Evolutionary conservation across 2,888 invertebrate species (phyloP).

Genomic region (Noctua fimbriata): DNA sequence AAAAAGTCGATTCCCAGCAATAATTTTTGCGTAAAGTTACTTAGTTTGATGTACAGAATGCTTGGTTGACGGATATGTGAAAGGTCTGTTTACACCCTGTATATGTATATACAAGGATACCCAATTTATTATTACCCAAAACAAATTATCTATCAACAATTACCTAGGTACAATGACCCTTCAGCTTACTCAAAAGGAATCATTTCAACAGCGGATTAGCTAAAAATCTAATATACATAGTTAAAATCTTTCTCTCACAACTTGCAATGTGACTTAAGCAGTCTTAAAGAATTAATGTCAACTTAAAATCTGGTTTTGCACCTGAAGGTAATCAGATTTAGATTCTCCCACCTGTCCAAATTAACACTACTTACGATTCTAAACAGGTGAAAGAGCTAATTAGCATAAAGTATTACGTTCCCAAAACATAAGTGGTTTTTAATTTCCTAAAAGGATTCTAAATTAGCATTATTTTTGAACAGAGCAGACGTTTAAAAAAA

Average conservation of each 20-base stretch:
- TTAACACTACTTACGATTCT: conserved; percentile 21
- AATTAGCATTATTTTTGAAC: neutral
- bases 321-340: conserved; percentile 3
- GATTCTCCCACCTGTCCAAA: conserved; percentile 10
- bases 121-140: neutral
- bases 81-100: no score
- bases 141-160: no score
- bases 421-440: conserved; percentile 18
- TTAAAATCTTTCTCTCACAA: neutral
- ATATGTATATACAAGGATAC: no score
- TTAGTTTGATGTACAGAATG: no score
- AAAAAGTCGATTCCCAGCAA: no score
- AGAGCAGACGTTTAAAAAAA: no score
- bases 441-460: conserved; percentile 30
- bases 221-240: neutral
- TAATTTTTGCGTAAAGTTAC: no score
- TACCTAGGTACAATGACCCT: neutral
- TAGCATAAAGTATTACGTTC: conserved; percentile 23
- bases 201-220: conserved; percentile 5
- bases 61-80: no score
- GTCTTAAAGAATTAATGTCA: conserved; percentile 37
- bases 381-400: conserved; percentile 30
- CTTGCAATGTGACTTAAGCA: conserved; percentile 8
- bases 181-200: neutral
- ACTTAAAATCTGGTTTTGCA: conserved; percentile 37